These are phyloP conservation scores for Drosophila parabipectinata DNA, from an alignment of 1,140 invertebrate genomes.

Conservation along the genomic window DNA sequence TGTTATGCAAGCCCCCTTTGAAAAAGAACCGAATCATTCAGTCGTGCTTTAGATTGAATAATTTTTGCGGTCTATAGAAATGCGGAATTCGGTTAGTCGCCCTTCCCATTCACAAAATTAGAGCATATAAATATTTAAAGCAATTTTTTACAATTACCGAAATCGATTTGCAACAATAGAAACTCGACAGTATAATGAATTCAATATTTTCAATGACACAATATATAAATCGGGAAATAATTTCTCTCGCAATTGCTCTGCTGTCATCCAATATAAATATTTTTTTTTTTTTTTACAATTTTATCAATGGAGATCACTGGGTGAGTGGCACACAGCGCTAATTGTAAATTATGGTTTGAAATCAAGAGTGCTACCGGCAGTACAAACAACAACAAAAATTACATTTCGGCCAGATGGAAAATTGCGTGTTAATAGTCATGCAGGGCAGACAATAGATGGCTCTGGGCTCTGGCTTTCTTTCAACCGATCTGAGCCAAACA, in stretches of 20 bases:
- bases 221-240: slow-evolving; percentile 69
- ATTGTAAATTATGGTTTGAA: slow-evolving; percentile 57
- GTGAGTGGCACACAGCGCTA: slow-evolving; percentile 63
- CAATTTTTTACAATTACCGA: slow-evolving; percentile 57
- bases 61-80: slow-evolving; percentile 24
- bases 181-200: slow-evolving; percentile 47
- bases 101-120: slow-evolving; percentile 63
- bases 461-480: slow-evolving; percentile 58
- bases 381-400: slow-evolving; percentile 55
- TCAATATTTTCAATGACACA: slow-evolving; percentile 66
- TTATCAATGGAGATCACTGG: slow-evolving; percentile 72
- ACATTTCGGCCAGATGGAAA: slow-evolving; percentile 64
- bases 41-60: slow-evolving; percentile 51
- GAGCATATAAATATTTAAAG: slow-evolving; percentile 67
- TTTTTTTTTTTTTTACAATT: neutral
- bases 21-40: slow-evolving; percentile 41
- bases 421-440: slow-evolving; percentile 72
- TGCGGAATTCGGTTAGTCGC: slow-evolving; percentile 48
- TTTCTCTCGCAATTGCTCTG: slow-evolving; percentile 42
- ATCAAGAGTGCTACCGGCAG: slow-evolving; percentile 47
- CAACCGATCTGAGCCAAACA: slow-evolving; percentile 52
- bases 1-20: neutral
- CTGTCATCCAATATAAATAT: slow-evolving; percentile 29
- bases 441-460: slow-evolving; percentile 54
- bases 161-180: slow-evolving; percentile 47